These are phyloP conservation scores for Verasper variegatus DNA, from an alignment of 2,113 vertebrate species.

Conservation along the genomic window DNA sequence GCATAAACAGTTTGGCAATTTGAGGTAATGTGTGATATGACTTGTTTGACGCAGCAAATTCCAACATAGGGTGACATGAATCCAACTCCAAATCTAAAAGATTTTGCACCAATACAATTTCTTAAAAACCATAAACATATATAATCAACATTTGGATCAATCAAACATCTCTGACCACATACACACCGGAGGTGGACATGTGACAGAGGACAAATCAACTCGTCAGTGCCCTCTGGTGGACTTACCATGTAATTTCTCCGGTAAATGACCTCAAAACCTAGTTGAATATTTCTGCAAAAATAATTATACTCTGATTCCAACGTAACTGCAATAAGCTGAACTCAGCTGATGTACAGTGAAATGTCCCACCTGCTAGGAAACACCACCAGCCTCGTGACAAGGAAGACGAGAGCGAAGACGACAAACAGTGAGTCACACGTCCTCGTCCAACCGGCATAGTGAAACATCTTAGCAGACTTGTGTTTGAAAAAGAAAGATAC, in stretches of 20 bases:
- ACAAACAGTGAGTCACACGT: constrained; percentile 87
- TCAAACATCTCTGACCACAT: too few species aligned
- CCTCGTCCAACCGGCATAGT: constrained; percentile 87
- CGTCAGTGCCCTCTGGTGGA: too few species aligned
- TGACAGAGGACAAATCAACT: too few species aligned
- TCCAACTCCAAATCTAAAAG: neutral
- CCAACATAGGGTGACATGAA: neutral
- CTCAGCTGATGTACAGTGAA: neutral
- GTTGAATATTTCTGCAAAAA: too few species aligned
- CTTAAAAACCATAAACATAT: too few species aligned
- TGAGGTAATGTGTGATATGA: neutral
- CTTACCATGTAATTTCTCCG: too few species aligned
- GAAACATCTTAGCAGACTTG: constrained; percentile 89
- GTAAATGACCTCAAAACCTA: too few species aligned
- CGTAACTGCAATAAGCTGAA: neutral
- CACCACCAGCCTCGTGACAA: constrained; percentile 86
- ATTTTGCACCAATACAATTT: too few species aligned
- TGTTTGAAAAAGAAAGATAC: constrained; percentile 1
- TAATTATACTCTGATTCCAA: too few species aligned
- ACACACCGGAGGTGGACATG: too few species aligned
- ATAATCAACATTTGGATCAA: too few species aligned
- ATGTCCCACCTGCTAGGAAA: constrained; percentile 85
- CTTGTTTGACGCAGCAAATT: neutral
- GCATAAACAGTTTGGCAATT: neutral
- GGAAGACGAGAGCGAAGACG: constrained; percentile 86